A percentile compares a stretch with the other conserved stretches of the same genome.
These are phyloP conservation scores for Pangasius krempfi DNA, from an alignment of 2,797 vertebrate genomes.

Conservation along the genomic window DNA sequence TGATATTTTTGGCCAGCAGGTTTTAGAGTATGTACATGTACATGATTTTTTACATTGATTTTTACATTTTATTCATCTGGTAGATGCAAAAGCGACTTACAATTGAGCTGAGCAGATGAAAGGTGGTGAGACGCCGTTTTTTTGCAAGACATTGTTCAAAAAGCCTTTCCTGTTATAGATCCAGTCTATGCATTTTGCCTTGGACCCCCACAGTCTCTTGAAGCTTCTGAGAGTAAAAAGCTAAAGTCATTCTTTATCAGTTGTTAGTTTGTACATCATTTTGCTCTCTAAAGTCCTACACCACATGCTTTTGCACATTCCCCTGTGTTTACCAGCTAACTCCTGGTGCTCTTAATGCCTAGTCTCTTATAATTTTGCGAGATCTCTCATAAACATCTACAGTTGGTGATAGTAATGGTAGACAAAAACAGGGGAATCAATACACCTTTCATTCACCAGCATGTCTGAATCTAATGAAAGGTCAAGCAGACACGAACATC, in stretches of 20 bases:
- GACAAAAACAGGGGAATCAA: constrained; percentile 65
- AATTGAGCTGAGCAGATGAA: not conserved
- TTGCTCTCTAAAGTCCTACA: not conserved
- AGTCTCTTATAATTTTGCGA: constrained; percentile 12
- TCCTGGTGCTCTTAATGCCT: not conserved
- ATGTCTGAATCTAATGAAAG: constrained; percentile 69
- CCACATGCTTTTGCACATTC: constrained; percentile 14
- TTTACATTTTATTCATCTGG: not conserved
- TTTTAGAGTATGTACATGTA: not conserved
- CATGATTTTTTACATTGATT: not conserved
- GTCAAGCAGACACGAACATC: constrained; percentile 64
- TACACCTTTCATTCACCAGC: constrained; percentile 71
- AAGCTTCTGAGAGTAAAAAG: not conserved
- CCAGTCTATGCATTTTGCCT: not conserved
- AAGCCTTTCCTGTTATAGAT: not conserved
- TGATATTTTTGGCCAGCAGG: not conserved
- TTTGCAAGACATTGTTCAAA: not conserved
- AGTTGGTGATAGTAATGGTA: constrained; percentile 60
- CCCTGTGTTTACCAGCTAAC: constrained; percentile 1
- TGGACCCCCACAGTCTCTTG: not conserved
- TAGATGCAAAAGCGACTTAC: not conserved
- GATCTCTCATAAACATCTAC: constrained; percentile 33
- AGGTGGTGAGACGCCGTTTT: not conserved
- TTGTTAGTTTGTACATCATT: not conserved
- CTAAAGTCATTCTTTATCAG: no score